Evolutionary conservation across 2,113 vertebrate species (phyloP).

Genomic region (Tamias sibiricus): DNA sequence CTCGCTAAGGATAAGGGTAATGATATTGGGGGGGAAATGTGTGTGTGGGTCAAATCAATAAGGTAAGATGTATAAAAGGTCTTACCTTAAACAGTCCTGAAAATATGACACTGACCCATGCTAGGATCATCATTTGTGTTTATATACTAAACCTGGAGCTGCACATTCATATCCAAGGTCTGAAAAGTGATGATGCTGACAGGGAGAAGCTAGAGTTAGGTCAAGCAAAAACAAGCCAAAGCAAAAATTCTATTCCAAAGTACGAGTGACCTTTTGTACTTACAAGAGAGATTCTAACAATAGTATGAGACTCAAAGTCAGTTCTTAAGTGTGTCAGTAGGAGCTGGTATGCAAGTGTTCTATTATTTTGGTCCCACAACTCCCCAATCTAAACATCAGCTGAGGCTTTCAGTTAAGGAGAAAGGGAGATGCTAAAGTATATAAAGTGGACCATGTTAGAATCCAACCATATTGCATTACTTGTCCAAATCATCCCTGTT

Average conservation of each 20-base stretch:
- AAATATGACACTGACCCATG: constrained; percentile 22
- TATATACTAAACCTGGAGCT: constrained; percentile 11
- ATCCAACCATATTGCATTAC: not conserved
- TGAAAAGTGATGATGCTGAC: constrained; percentile 19
- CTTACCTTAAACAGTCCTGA: not conserved
- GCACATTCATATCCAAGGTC: not conserved
- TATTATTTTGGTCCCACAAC: constrained; percentile 25
- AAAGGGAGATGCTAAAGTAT: constrained; percentile 38
- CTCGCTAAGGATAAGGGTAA: not conserved
- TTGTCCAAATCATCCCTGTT: constrained; percentile 54
- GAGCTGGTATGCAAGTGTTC: constrained; percentile 40
- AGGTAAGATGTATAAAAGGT: not conserved
- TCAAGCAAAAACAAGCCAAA: constrained; percentile 52
- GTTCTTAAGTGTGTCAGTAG: constrained; percentile 27
- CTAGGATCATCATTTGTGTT: constrained; percentile 29
- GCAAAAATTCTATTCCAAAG: constrained; percentile 50
- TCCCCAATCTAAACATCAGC: not conserved
- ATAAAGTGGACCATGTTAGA: constrained; percentile 24
- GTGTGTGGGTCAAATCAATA: not conserved
- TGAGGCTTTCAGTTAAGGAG: constrained; percentile 20
- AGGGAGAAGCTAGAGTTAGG: not conserved
- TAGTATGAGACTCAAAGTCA: constrained; percentile 39
- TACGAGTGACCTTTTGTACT: constrained; percentile 45
- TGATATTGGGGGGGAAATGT: not conserved
- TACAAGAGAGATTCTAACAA: constrained; percentile 33